Conservation (phyloP, 1,140 invertebrate genomes). For the Episyrphus balteatus region DNA sequence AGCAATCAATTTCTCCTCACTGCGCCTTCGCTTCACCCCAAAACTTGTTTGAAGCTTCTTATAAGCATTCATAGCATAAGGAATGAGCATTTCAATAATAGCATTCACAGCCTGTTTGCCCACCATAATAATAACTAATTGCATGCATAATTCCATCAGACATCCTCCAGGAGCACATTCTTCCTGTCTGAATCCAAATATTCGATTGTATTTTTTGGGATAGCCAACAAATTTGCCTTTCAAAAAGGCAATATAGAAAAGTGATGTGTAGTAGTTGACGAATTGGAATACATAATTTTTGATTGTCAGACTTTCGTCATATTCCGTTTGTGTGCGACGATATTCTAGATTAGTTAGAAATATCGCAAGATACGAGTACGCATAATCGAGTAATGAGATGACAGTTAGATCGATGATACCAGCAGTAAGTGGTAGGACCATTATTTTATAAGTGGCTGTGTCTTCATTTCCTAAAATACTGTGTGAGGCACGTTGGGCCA, state of each 20-base stretch:
- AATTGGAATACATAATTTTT: conserved; percentile 84
- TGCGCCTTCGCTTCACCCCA: conserved; percentile 16
- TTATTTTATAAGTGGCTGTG: conserved; percentile 47
- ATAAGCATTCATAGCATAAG: conserved; percentile 41
- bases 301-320: conserved; percentile 71
- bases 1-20: conserved; percentile 20
- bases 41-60: conserved; percentile 18
- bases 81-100: conserved; percentile 61
- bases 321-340: conserved; percentile 73
- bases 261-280: conserved; percentile 76
- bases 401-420: conserved; percentile 60
- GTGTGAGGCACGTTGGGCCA: conserved; percentile 52
- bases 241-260: conserved; percentile 79
- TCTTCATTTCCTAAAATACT: conserved; percentile 41
- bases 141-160: conserved; percentile 70
- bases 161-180: conserved; percentile 72
- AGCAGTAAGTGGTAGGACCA: conserved; percentile 53
- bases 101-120: conserved; percentile 75
- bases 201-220: conserved; percentile 60
- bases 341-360: conserved; percentile 65
- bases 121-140: conserved; percentile 75
- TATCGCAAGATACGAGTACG: conserved; percentile 41
- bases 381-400: conserved; percentile 41
- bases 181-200: conserved; percentile 47
- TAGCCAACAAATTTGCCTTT: conserved; percentile 72